Evolutionary conservation across 2,888 invertebrate species (phyloP), one percentile per base, ranked within the genome.

Genomic region (Hoplodrina ambigua): DNA sequence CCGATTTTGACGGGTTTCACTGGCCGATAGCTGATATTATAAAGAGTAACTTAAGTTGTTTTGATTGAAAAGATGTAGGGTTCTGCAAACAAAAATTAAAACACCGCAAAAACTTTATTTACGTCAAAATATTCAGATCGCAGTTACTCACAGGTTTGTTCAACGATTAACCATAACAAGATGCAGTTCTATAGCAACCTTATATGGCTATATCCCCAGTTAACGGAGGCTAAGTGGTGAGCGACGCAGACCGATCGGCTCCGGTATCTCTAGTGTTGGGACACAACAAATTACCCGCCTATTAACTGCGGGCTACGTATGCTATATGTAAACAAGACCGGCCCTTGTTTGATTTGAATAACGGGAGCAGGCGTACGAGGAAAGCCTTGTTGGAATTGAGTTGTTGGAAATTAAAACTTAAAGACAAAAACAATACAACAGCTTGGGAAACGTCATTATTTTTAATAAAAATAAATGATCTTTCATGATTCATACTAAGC

Each of bases 271-370:
- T 79, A 73, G 75, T 71, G 73, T 66, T 74, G 68, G 78, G 81
- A 71, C 78, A 80, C 76, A 81, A 81, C 85, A 82, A 85, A 86
- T 86, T 85, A 83, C 68, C 68, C 80, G 72, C 59, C 83, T 79
- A 84, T 85, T 86, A 86, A 56, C 56, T 60, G 69, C 49, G 74
- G 75, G 72, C 61, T 66, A 54, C 50, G 72, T 71, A 75, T 65
- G 71, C 65, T 74, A 65, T 78, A 69, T 81, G 75, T 80, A 75
- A 81, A 79, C 72, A 44, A 57, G 49, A 49, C 56, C 55, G 25
- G 54, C 50, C 64, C 76, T 65, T 73, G 66, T 66, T 64, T 19
- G 64, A 65, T 56, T 64, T 63, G 58, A 66, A 56, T 75, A 55
- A 49, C 53, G 46, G 19, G 44, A 73, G 25, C 8, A 20, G 15